phyloP scores from a whole-genome alignment of 2,797 vertebrate genomes.

The Poeciliopsis gracilis region DNA sequence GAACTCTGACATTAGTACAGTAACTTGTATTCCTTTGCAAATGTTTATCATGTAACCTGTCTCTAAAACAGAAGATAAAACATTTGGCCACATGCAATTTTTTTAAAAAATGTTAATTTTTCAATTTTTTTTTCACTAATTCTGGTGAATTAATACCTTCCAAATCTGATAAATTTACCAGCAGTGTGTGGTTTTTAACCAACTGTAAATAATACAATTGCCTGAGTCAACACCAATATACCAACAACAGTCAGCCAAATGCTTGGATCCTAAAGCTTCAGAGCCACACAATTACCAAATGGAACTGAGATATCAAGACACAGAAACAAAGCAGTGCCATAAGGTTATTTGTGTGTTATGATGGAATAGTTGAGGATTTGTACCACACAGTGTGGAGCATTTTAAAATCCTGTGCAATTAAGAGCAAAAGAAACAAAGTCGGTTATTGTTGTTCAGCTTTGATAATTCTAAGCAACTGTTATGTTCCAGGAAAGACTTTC shows the following conservation, averaged over 20 bases:
- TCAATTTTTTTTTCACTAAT: background rate
- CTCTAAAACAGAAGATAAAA: background rate
- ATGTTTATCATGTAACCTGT: background rate
- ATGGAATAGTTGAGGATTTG: slow-evolving; percentile 16
- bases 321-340: slow-evolving; percentile 22
- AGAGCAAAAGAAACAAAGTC: slow-evolving; percentile 24
- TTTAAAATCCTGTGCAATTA: slow-evolving; percentile 26
- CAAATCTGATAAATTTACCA: background rate
- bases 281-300: slow-evolving; percentile 26
- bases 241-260: slow-evolving; percentile 26
- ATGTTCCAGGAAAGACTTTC: slow-evolving; percentile 49
- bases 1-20: background rate
- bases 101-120: background rate
- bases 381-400: slow-evolving; percentile 11
- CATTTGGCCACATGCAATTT: background rate
- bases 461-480: slow-evolving; percentile 38
- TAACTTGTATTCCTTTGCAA: background rate
- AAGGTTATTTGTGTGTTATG: slow-evolving; percentile 12
- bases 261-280: slow-evolving; percentile 11
- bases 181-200: background rate
- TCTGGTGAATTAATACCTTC: background rate
- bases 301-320: slow-evolving; percentile 25
- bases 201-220: background rate
- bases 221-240: slow-evolving; percentile 18
- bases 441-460: slow-evolving; percentile 41